Percentiles rank a stretch among this genome's conserved stretches.
These are phyloP conservation scores for Dasyurus viverrinus DNA, from an alignment of 2,113 vertebrate genomes.

Conservation along the genomic window DNA sequence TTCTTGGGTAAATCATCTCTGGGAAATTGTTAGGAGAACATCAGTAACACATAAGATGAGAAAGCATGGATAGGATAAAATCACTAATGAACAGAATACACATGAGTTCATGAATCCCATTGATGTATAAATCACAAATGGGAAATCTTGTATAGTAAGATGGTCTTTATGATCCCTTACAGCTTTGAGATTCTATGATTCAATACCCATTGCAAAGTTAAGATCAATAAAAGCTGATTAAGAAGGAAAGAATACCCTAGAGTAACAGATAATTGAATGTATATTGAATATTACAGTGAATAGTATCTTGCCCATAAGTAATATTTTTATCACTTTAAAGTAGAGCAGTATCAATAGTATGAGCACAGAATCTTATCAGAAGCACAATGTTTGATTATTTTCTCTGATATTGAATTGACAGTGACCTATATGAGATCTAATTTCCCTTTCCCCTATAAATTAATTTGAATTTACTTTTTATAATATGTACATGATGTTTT, in stretches of 20 bases:
- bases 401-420: neutral
- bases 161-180: neutral
- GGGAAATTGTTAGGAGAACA: neutral
- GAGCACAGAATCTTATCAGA: neutral
- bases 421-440: neutral
- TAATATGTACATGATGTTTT: neutral
- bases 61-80: neutral
- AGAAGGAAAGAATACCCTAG: neutral
- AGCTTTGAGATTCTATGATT: neutral
- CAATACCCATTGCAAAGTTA: neutral
- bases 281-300: no score
- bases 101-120: neutral
- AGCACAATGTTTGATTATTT: neutral
- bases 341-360: neutral
- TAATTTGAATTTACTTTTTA: neutral
- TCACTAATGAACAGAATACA: neutral
- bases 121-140: neutral
- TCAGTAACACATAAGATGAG: neutral
- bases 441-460: neutral
- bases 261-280: neutral
- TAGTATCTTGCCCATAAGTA: neutral
- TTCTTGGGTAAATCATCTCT: neutral
- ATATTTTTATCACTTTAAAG: neutral
- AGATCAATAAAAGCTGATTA: neutral
- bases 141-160: neutral